Conservation (phyloP, 2,797 vertebrate genomes). For the Echiichthys vipera region DNA sequence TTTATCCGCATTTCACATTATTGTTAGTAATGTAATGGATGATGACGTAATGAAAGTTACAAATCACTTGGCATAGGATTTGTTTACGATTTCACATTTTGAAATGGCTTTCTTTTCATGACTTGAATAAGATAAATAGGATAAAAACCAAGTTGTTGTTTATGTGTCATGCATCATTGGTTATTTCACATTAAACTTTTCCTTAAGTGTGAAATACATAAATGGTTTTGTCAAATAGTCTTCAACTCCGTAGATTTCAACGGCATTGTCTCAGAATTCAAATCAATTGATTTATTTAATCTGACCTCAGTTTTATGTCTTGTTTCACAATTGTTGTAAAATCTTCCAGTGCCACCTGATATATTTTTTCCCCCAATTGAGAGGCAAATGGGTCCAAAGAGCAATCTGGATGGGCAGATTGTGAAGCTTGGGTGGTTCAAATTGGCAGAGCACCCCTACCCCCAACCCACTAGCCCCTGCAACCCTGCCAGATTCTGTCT, state of each 20-base stretch:
- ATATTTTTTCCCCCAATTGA: constrained; percentile 37
- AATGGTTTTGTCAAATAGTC: neutral
- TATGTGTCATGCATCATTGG: neutral
- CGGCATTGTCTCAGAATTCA: neutral
- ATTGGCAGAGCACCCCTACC: constrained; percentile 47
- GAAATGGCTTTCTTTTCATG: neutral
- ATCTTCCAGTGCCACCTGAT: constrained; percentile 38
- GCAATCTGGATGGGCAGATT: constrained; percentile 78
- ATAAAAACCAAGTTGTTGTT: neutral
- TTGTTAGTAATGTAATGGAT: neutral
- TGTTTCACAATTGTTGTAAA: neutral
- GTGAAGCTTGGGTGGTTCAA: constrained; percentile 61
- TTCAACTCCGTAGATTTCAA: neutral
- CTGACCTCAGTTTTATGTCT: neutral
- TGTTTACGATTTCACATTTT: neutral
- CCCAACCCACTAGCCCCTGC: constrained; percentile 26
- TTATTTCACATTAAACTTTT: neutral
- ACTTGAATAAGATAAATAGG: neutral
- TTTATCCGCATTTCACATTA: neutral
- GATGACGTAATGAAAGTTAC: no score
- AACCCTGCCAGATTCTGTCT: constrained; percentile 61
- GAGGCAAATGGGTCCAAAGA: constrained; percentile 61
- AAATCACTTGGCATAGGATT: neutral
- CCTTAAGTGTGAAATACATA: neutral
- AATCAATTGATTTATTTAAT: neutral